These are phyloP conservation scores for Potamilus streckersoni DNA, from an alignment of 1,140 invertebrate genomes.

Conservation along the genomic window DNA sequence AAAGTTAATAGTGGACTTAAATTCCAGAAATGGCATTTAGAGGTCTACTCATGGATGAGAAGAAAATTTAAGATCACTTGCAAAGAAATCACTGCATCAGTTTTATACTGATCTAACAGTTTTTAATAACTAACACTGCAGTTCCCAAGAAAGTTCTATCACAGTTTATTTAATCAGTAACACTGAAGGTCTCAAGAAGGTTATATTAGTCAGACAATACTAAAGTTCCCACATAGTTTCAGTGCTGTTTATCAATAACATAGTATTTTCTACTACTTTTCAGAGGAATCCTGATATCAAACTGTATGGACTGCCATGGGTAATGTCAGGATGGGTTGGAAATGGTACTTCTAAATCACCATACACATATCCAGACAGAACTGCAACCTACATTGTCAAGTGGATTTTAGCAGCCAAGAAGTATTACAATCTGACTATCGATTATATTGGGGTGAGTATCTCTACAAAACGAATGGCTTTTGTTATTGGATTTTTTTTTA, in stretches of 20 bases:
- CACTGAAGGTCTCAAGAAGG: too few species aligned
- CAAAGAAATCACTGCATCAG: too few species aligned
- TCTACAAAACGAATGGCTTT: background rate
- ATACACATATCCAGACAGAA: constrained; percentile 49
- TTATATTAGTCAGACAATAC: background rate
- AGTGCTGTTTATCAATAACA: background rate
- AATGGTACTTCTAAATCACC: constrained; percentile 50
- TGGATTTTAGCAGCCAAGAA: constrained; percentile 64
- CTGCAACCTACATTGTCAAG: constrained; percentile 62
- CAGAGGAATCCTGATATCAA: constrained; percentile 67
- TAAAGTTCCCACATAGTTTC: background rate
- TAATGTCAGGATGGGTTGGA: constrained; percentile 67
- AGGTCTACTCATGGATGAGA: too few species aligned
- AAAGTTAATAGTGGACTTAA: too few species aligned
- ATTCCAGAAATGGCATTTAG: too few species aligned
- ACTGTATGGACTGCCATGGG: constrained; percentile 65
- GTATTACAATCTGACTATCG: constrained; percentile 60
- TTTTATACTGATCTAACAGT: too few species aligned
- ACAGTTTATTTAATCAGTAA: too few species aligned
- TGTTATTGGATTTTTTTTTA: too few species aligned
- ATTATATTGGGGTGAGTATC: constrained; percentile 64
- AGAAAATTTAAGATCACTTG: too few species aligned
- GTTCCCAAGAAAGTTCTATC: too few species aligned
- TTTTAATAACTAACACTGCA: too few species aligned
- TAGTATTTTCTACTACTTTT: constrained; percentile 26